Evolutionary conservation across 1,140 invertebrate species (phyloP).

Genomic region (Varroa destructor): DNA sequence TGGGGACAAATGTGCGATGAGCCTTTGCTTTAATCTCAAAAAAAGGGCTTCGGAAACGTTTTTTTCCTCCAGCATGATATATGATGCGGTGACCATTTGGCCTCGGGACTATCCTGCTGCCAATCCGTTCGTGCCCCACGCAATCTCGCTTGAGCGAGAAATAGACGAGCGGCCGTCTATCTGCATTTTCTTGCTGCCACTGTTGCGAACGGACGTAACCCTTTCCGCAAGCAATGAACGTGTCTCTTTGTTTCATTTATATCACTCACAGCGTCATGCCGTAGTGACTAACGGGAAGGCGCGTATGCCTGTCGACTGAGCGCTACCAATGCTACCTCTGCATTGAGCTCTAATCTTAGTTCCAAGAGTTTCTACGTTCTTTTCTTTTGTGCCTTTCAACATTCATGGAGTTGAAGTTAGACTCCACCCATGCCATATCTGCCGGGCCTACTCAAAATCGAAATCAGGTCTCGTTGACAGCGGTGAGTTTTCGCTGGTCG

Average conservation of each 20-base stretch:
- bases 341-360: neutral
- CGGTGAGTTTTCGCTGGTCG: neutral
- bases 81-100: neutral
- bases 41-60: too few species aligned
- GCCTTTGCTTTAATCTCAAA: too few species aligned
- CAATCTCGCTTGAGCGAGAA: neutral
- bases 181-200: neutral
- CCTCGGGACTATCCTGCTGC: neutral
- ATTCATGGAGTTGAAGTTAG: neutral
- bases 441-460: neutral
- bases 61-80: neutral
- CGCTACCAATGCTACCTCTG: neutral
- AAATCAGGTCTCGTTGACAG: neutral
- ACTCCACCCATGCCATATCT: neutral
- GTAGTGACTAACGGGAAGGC: neutral
- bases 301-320: neutral
- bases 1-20: too few species aligned
- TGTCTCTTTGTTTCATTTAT: slow-evolving; percentile 13
- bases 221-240: neutral
- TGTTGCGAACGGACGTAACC: too few species aligned
- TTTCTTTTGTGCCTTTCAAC: neutral
- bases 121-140: neutral
- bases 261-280: neutral
- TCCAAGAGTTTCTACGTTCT: neutral
- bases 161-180: neutral